These are phyloP conservation scores for Catocala sponsa DNA, from an alignment of 2,888 invertebrate genomes.

Conservation along the genomic window DNA sequence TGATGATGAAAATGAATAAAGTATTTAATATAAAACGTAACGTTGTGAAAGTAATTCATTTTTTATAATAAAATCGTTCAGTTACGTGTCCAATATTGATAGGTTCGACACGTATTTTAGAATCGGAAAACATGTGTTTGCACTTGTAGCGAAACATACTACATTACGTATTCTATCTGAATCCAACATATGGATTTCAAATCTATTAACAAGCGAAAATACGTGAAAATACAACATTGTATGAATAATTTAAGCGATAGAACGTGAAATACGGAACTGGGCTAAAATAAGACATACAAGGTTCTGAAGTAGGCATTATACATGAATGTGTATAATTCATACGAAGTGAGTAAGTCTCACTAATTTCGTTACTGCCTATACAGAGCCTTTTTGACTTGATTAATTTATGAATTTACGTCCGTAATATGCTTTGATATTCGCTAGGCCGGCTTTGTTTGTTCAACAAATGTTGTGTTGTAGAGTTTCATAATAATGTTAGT, in stretches of 20 bases:
- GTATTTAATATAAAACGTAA: too few species aligned
- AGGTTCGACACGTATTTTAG: too few species aligned
- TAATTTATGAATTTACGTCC: slow-evolving; percentile 25
- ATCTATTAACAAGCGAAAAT: background rate
- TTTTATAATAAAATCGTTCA: too few species aligned
- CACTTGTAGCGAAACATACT: too few species aligned
- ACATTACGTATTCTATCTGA: too few species aligned
- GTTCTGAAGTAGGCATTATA: background rate
- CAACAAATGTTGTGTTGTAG: too few species aligned
- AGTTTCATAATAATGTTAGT: too few species aligned
- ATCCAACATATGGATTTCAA: too few species aligned
- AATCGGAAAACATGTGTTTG: too few species aligned
- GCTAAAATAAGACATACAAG: background rate
- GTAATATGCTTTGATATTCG: slow-evolving; percentile 22
- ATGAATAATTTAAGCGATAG: slow-evolving; percentile 5
- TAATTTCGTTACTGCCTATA: slow-evolving; percentile 28
- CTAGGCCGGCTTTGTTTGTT: background rate
- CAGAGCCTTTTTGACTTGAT: slow-evolving; percentile 25
- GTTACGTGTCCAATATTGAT: too few species aligned
- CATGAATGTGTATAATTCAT: slow-evolving; percentile 18
- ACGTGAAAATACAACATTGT: background rate
- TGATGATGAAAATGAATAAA: too few species aligned
- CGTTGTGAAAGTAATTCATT: too few species aligned
- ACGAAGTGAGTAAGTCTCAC: slow-evolving; percentile 26
- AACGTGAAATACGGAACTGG: slow-evolving; percentile 2